phyloP scores from a whole-genome alignment of 1,140 invertebrate species.

The Proctacanthus coquilletti region DNA sequence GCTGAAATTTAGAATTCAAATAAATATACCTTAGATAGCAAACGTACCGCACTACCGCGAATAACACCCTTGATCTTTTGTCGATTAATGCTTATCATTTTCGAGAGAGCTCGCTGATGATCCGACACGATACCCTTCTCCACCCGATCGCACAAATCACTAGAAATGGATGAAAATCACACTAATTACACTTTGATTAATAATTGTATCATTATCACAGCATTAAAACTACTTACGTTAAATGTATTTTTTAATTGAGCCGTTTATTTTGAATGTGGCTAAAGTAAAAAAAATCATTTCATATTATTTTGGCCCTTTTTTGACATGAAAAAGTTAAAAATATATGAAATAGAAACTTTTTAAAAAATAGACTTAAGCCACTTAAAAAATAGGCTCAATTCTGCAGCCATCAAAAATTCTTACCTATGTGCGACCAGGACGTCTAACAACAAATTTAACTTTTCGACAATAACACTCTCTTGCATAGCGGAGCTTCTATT shows the following conservation, averaged over 20 bases:
- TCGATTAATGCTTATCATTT: conserved; percentile 53
- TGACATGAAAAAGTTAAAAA: neutral
- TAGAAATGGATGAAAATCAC: conserved; percentile 31
- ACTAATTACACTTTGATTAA: conserved; percentile 45
- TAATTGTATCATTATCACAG: conserved; percentile 43
- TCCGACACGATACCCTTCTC: conserved; percentile 51
- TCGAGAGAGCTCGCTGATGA: conserved; percentile 50
- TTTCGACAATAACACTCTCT: neutral
- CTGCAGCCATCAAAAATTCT: neutral
- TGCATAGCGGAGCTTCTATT: neutral
- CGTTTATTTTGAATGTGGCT: neutral
- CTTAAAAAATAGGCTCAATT: too few relatives aligned
- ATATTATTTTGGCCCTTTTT: too few relatives aligned
- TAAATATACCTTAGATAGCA: neutral
- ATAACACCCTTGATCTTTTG: conserved; percentile 53
- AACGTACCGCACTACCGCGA: conserved; percentile 22
- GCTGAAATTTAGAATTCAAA: neutral
- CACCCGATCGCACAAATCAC: conserved; percentile 51
- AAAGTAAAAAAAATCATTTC: neutral
- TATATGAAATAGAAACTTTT: too few relatives aligned
- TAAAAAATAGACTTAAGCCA: too few relatives aligned
- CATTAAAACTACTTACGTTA: conserved; percentile 16
- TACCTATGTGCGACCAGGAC: neutral
- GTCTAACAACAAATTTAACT: neutral
- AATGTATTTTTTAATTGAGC: neutral